A percentile compares a stretch with the other conserved stretches of the same genome.
Evolutionary conservation across 2,113 vertebrate genomes (phyloP).

Genomic region (Neogobius melanostomus): DNA sequence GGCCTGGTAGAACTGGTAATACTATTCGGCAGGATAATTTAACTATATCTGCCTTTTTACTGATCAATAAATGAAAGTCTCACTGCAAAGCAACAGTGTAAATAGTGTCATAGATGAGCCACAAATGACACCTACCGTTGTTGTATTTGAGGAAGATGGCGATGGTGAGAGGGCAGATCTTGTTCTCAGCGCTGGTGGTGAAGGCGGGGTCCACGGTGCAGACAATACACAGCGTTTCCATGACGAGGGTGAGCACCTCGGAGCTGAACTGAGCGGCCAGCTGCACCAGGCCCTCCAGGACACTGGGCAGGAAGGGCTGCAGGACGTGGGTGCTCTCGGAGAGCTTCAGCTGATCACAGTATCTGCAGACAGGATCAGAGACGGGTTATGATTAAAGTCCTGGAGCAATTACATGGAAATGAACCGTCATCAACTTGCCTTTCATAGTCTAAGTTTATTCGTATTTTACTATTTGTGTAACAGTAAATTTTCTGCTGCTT

Average conservation of each 20-base stretch:
- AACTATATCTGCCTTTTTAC: no score
- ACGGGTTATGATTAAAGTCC: background rate
- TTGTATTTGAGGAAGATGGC: constrained; percentile 98
- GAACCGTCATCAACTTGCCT: no score
- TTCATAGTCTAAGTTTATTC: no score
- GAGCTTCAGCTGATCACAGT: constrained; percentile 96
- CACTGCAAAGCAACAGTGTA: background rate
- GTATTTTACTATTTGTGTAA: no score
- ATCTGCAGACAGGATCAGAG: constrained; percentile 70
- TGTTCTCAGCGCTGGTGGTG: constrained; percentile 92
- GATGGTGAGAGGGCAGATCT: constrained; percentile 97
- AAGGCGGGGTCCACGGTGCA: constrained; percentile 92
- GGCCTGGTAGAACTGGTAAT: no score
- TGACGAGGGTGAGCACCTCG: constrained; percentile 94
- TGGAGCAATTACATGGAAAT: no score
- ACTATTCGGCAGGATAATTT: no score
- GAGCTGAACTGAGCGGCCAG: constrained; percentile 96
- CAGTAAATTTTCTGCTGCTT: no score
- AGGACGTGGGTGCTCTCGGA: constrained; percentile 93
- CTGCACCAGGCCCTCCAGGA: constrained; percentile 93
- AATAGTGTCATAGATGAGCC: background rate
- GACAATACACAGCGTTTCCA: constrained; percentile 97
- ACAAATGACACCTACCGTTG: constrained; percentile 79
- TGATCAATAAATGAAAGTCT: background rate
- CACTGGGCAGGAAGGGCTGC: constrained; percentile 93